Base-by-base conservation (phyloP, 1,140 invertebrate species). In the Mamestra configurata region DNA sequence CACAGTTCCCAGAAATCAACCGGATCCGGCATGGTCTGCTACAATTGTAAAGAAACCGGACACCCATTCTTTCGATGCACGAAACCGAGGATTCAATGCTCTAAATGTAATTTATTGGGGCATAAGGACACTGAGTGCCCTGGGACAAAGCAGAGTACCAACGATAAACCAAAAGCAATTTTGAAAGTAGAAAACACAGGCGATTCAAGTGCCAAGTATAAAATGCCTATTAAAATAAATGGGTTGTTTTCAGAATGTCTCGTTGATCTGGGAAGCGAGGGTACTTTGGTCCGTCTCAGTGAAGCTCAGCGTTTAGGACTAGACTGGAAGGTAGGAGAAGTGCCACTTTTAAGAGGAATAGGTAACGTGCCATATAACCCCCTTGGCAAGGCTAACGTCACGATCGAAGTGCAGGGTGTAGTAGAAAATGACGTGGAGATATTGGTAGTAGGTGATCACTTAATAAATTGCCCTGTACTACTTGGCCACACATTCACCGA, bases 401-500 rank as follows among this genome's bases (percentile, higher is more conserved):
- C 24, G 20, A 35, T 61, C 10, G 70, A 83, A 64, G 80, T 87
- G 8, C 85, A 90, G 78, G 77, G 72, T 22, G 77, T 86, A 43
- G 59, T 86, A 22, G 77, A 90, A 7, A 31, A 31, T 10, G 1
- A 57, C 27, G 22, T 61, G 2, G 31, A 61, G 13, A 70, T 88
- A 18, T 83, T 81, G 46, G 72, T 90, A 15, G 84, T 87, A 8
- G 77, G 83, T 6, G 86, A 90, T 61, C 72, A 85, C 18, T 78
- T 86, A 0, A 18, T 87, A 4, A 77, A 61, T 11, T 64, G 84
- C n/a, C 55, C 82, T 1, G 80, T 87, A n/a, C 20, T 89, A 27
- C 75, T 89, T 76, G 86, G 85, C 0, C 88, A 89, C 57, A 79
- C 80, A 0, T 87, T 88, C 70, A 89, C 88, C 0, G 85, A 89